phyloP scores from a whole-genome alignment of 2,797 vertebrate genomes.

The Arrhamphus sclerolepis region DNA sequence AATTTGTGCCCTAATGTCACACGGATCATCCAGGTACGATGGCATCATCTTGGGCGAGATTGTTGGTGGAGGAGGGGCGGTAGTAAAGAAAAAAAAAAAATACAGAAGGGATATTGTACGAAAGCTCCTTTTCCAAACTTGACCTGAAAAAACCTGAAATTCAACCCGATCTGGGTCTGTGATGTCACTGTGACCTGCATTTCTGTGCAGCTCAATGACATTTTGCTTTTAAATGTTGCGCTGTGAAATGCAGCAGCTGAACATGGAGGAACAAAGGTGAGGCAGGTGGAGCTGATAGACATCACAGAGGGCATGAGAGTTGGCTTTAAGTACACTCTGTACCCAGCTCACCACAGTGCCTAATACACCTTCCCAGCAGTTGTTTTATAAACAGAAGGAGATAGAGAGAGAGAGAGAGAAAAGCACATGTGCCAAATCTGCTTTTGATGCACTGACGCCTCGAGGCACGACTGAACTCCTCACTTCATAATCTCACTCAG shows the following conservation, averaged over 20 bases:
- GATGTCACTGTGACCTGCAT: no score
- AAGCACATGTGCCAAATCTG: constrained; percentile 26
- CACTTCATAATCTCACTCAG: constrained; percentile 34
- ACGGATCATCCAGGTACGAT: no score
- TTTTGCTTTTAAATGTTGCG: no score
- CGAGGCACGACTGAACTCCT: constrained; percentile 49
- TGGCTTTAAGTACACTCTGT: constrained; percentile 50
- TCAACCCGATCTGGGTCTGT: no score
- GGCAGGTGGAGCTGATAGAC: constrained; percentile 9
- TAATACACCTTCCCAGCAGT: constrained; percentile 39
- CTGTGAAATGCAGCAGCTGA: constrained; percentile 7
- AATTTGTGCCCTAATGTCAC: no score
- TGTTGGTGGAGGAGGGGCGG: no score
- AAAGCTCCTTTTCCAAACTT: no score
- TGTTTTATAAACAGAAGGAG: constrained; percentile 55
- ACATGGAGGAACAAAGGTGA: not conserved
- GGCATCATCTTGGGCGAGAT: no score
- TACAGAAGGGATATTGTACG: no score
- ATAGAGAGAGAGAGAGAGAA: not conserved
- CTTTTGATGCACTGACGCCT: constrained; percentile 44
- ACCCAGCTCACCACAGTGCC: constrained; percentile 6
- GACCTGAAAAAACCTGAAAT: no score
- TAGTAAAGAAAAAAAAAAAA: no score
- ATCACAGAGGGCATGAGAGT: not conserved
- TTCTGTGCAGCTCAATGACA: no score